A percentile compares a stretch with the other conserved stretches of the same genome.
Evolutionary conservation across 2,113 vertebrate genomes (phyloP).

Genomic region (Chaetura pelagica): DNA sequence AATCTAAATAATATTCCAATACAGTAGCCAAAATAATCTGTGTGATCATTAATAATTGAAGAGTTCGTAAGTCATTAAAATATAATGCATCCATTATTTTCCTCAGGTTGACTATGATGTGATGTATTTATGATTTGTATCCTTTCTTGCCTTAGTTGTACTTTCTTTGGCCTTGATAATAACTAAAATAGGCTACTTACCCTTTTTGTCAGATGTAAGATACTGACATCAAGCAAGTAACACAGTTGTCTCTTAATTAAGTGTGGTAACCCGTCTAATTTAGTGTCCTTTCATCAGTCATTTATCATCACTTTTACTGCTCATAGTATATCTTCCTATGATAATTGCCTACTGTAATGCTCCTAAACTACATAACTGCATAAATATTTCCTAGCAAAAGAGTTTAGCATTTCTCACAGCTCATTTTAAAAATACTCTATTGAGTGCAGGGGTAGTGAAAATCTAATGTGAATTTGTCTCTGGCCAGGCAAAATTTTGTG

Average conservation of each 20-base stretch:
- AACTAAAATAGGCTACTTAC: constrained; percentile 40
- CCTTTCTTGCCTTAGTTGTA: constrained; percentile 13
- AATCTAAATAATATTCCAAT: constrained; percentile 66
- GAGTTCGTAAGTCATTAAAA: constrained; percentile 71
- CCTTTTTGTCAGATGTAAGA: constrained; percentile 41
- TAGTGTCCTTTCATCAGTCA: constrained; percentile 51
- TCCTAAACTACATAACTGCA: constrained; percentile 30
- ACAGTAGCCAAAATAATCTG: constrained; percentile 52
- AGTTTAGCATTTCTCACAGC: neutral
- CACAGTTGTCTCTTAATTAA: constrained; percentile 58
- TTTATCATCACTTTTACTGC: constrained; percentile 59
- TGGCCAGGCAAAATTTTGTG: neutral
- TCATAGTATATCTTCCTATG: constrained; percentile 37
- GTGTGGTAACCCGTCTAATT: constrained; percentile 62
- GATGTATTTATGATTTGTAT: constrained; percentile 9
- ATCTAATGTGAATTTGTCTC: neutral
- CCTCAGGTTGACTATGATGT: constrained; percentile 53
- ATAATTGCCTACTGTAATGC: constrained; percentile 50
- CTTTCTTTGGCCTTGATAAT: neutral
- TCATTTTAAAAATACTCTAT: neutral
- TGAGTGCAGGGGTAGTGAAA: neutral
- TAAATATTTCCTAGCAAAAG: constrained; percentile 53
- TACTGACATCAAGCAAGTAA: constrained; percentile 39
- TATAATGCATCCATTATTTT: constrained; percentile 70
- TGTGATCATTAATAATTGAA: constrained; percentile 67